Conservation (phyloP, 2,113 vertebrate species). For the Pogonocichla stellata region DNA sequence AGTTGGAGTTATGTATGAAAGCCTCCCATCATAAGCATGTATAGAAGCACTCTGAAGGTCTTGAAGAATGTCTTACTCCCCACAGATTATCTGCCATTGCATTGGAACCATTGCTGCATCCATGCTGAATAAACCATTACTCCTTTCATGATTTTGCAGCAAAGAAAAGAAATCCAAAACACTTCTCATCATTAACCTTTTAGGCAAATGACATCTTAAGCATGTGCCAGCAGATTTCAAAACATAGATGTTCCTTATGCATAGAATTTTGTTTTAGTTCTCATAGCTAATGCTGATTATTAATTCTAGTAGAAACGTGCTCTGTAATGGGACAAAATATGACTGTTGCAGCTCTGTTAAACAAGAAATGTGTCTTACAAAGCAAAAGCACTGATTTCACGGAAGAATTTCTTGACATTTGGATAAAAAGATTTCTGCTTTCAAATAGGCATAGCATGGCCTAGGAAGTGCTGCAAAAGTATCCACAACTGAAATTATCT, state of each 20-base stretch:
- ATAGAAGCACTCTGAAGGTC: background rate
- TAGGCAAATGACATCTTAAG: background rate
- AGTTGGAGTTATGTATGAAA: background rate
- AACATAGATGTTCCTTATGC: background rate
- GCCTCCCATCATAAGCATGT: background rate
- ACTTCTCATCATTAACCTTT: background rate
- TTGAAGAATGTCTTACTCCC: background rate
- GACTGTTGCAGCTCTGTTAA: background rate
- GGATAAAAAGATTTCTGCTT: conserved; percentile 48
- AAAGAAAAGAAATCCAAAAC: background rate
- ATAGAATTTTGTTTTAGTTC: background rate
- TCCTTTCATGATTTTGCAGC: background rate
- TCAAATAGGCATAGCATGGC: background rate
- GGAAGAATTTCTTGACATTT: conserved; percentile 40
- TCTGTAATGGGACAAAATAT: background rate
- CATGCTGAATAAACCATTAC: background rate
- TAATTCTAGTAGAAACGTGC: background rate
- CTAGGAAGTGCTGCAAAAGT: background rate
- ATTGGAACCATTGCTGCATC: background rate
- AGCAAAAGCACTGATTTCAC: background rate
- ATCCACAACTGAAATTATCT: conserved; percentile 41
- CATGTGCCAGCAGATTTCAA: background rate
- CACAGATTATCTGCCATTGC: background rate
- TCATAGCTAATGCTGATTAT: background rate
- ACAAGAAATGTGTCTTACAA: background rate